Evolutionary conservation across 2,113 vertebrate species (phyloP), one percentile per base, ranked within the genome.

Genomic region (Perca schrenkii): DNA sequence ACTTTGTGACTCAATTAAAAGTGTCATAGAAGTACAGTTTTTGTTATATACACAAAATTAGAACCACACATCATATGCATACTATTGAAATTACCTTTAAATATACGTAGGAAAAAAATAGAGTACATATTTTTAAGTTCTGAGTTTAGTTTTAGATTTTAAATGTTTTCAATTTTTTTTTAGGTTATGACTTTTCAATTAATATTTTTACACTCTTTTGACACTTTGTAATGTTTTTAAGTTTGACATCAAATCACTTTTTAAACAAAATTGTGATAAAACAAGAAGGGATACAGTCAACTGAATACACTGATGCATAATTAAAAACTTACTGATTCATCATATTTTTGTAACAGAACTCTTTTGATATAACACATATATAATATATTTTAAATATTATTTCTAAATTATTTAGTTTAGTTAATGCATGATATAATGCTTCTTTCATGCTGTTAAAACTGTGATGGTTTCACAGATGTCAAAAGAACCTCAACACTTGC

Each of bases 401-500:
- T 81, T 67, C 12, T 2, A 66, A 61, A 49, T 8, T 0, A 36
- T 21, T 36, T 60, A 0, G 0, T 40, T 66, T 8, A 79, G 16
- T 66, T 31, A 12, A 50, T 8, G 0, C 6, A 7, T n/a, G 11
- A 62, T 61, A 11, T 40, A 53, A 57, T 25, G 14, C 53, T 28
- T 62, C 36, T 52, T 49, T 6, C 54, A 53, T 36, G n/a, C 43
- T 17, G 34, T 11, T 65, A 16, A 46, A 68, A 61, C 5, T 25
- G 16, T 34, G 15, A 47, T 34, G 54, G 14, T 75, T 80, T 84
- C 52, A 69, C 68, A 46, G 8, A 25, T 76, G 22, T 74, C 40
- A 74, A 31, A 53, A 85, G 50, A 83, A 68, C 83, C 66, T 47
- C 63, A 81, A 72, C 49, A 65, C 53, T 70, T 28, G 61, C 73